Percentiles rank a stretch among this genome's conserved stretches.
These are phyloP conservation scores for Kryphioiulus occultus DNA, from an alignment of 2,888 invertebrate species.

Conservation along the genomic window DNA sequence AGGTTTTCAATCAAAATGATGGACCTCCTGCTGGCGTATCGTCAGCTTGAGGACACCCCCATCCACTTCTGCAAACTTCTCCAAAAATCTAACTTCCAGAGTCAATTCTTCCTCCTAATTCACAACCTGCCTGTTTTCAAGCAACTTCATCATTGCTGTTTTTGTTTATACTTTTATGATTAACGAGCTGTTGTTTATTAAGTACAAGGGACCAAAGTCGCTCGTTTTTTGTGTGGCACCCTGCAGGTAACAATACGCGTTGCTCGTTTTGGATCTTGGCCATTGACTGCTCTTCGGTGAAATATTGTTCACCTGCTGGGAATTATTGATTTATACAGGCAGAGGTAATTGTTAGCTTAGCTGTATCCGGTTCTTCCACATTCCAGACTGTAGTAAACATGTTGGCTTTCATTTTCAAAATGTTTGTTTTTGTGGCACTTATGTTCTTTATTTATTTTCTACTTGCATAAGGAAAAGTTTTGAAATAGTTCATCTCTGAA, in stretches of 20 bases:
- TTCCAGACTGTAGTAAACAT: neutral
- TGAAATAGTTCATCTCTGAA: too few species aligned
- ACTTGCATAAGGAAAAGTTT: too few species aligned
- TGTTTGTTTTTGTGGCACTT: too few species aligned
- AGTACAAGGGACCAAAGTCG: neutral
- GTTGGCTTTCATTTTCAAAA: too few species aligned
- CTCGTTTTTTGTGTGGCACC: neutral
- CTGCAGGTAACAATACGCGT: neutral
- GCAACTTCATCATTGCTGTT: neutral
- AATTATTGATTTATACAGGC: neutral
- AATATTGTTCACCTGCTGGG: neutral
- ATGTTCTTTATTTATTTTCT: too few species aligned
- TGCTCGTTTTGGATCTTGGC: neutral
- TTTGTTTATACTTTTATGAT: neutral
- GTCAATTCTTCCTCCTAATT: neutral
- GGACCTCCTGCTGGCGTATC: conserved; percentile 16
- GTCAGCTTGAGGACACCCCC: neutral
- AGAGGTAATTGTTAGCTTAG: neutral
- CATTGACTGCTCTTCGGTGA: neutral
- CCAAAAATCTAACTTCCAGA: neutral
- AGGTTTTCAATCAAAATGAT: neutral
- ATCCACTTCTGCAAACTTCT: neutral
- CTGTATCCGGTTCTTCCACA: neutral
- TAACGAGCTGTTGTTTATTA: neutral
- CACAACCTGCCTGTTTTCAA: neutral